phyloP scores from a whole-genome alignment of 2,888 invertebrate species.

The Hedychridium roseum region DNA sequence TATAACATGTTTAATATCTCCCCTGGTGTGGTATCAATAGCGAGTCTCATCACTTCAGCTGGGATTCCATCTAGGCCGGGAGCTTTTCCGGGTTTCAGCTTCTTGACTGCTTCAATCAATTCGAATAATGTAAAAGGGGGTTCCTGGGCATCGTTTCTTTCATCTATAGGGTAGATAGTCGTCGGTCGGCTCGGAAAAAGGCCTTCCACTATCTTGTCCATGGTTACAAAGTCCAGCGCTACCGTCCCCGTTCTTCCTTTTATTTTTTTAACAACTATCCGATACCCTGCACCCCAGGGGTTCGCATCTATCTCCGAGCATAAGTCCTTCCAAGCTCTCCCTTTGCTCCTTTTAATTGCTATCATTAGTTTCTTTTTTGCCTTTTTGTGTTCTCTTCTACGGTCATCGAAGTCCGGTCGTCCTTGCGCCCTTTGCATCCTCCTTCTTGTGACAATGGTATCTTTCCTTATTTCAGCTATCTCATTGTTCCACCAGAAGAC shows the following conservation, averaged over 20 bases:
- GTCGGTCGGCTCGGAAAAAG: constrained; percentile 22
- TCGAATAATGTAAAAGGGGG: constrained; percentile 19
- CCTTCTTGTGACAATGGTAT: constrained; percentile 4
- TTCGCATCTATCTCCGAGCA: constrained; percentile 28
- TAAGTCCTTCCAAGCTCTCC: constrained; percentile 28
- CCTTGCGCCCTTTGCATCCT: constrained; percentile 2
- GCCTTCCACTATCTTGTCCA: constrained; percentile 24
- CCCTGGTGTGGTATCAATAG: too few relatives aligned
- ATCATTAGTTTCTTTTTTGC: constrained; percentile 3
- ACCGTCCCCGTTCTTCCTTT: constrained; percentile 4
- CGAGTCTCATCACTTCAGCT: constrained; percentile 14
- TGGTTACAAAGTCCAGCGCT: constrained; percentile 21
- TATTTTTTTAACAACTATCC: constrained; percentile 24
- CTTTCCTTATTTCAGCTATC: constrained; percentile 6
- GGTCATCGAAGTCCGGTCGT: not conserved
- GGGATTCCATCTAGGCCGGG: constrained; percentile 32
- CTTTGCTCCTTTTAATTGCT: constrained; percentile 16
- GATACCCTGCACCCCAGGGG: constrained; percentile 36
- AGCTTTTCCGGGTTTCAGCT: constrained; percentile 25
- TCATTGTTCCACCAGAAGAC: constrained; percentile 21
- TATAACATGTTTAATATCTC: too few relatives aligned
- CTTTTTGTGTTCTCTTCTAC: constrained; percentile 9
- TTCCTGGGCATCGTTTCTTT: constrained; percentile 1
- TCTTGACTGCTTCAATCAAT: constrained; percentile 16
- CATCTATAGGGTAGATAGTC: not conserved